phyloP scores from a whole-genome alignment of 1,140 invertebrate species.

The Acyrthosiphon pisum region DNA sequence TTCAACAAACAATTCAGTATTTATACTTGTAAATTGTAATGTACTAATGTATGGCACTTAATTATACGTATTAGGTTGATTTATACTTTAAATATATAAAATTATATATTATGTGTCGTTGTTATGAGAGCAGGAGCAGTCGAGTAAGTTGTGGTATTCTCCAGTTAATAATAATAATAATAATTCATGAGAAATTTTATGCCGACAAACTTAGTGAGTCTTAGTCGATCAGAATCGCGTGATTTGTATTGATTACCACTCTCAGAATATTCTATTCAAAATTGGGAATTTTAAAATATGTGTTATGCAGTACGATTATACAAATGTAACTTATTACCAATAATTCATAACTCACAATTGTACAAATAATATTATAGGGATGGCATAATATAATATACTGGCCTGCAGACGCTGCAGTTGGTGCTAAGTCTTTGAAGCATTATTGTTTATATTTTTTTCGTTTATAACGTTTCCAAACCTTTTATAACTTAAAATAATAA shows the following conservation, averaged over 20 bases:
- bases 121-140: too few species aligned
- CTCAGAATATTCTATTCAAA: neutral
- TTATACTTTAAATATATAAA: too few species aligned
- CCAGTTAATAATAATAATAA: too few species aligned
- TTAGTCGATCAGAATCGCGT: neutral
- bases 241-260: neutral
- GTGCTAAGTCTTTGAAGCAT: neutral
- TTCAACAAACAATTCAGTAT: too few species aligned
- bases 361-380: neutral
- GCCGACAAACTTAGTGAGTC: neutral
- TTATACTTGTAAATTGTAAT: too few species aligned
- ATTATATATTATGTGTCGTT: too few species aligned
- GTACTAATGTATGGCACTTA: too few species aligned
- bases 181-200: too few species aligned
- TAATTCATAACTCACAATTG: neutral
- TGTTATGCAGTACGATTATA: neutral
- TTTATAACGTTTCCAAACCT: neutral
- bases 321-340: neutral
- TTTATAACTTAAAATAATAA: neutral
- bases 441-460: neutral
- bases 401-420: neutral
- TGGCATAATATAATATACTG: neutral
- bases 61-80: too few species aligned
- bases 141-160: too few species aligned
- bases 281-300: neutral